Base-by-base conservation (phyloP, 2,888 invertebrate genomes). In the Amphimallon solstitiale region DNA sequence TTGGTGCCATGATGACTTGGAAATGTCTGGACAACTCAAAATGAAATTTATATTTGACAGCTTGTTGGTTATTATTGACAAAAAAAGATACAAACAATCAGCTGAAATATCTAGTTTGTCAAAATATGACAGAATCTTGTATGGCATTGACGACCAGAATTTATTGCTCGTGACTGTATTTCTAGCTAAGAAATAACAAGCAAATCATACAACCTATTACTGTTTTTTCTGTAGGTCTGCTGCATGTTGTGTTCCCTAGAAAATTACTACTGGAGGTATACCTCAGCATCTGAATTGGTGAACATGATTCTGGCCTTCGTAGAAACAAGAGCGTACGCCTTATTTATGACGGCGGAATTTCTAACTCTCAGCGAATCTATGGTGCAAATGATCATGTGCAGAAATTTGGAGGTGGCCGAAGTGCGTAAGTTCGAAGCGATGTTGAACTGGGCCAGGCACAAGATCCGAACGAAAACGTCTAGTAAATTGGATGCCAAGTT, bases 191-290 rank as follows among this genome's bases (percentile, higher is more conserved):
- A n/a, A n/a, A n/a, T n/a, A n/a, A n/a, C n/a, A n/a, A n/a, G n/a
- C n/a, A n/a, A n/a, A n/a, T n/a, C n/a, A n/a, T n/a, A n/a, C n/a
- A n/a, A n/a, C n/a, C n/a, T n/a, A n/a, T n/a, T 40, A 12, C 65
- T 9, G 15, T 17, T 29, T 72, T 61, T 62, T 62, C 79, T 81
- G 37, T 81, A 91, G 91, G 90, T 91, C n/a, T 95, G 95, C 83
- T 90, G 91, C 72, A 96, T 96, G 96, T 86, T 96, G 64, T 93
- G 93, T 81, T 92, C 94, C 45, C 84, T 96, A 79, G 96, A 96
- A 82, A 96, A 95, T 81, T 96, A 96, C 83, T 95, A 94, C 82
- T 96, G 96, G 96, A 89, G 96, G 70, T 96, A 96, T 82, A 95
- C 94, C 35, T 95, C 95, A 65, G 96, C 95, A 49, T 93, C 94